Conservation (phyloP, 2,113 vertebrate species). For the Dipodomys spectabilis region DNA sequence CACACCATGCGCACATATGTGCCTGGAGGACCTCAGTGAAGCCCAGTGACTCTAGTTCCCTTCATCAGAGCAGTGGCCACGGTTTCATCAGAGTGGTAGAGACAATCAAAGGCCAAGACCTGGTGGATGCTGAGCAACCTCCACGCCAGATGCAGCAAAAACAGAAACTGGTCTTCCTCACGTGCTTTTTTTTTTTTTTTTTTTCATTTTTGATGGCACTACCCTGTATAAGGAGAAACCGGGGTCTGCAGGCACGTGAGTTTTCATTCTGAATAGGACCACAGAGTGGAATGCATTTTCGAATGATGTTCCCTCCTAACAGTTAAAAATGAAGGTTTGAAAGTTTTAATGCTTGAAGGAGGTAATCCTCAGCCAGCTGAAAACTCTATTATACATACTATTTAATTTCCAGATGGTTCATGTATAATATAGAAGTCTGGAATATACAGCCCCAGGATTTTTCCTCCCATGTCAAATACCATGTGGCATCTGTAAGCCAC, state of each 20-base stretch:
- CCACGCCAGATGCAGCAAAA: rapidly evolving
- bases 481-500: constrained; percentile 51
- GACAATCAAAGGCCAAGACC: neutral
- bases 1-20: too few relatives aligned
- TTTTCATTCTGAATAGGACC: neutral
- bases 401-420: constrained; percentile 78
- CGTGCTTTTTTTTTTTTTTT: too few relatives aligned
- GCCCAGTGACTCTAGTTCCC: neutral
- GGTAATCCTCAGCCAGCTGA: constrained; percentile 62
- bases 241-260: neutral
- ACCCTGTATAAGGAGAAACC: neutral
- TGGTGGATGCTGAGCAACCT: neutral
- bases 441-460: constrained; percentile 60
- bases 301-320: neutral
- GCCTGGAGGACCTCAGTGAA: neutral
- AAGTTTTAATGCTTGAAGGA: constrained; percentile 70
- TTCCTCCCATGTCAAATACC: constrained; percentile 49
- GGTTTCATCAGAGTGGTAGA: neutral
- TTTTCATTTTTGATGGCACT: neutral
- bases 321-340: constrained; percentile 47
- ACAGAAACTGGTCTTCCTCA: rapidly evolving
- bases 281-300: neutral
- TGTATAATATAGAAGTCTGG: constrained; percentile 71
- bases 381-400: constrained; percentile 54
- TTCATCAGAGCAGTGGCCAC: neutral